phyloP scores from a whole-genome alignment of 23 tunicate species.

The Botrylloides violaceus region DNA sequence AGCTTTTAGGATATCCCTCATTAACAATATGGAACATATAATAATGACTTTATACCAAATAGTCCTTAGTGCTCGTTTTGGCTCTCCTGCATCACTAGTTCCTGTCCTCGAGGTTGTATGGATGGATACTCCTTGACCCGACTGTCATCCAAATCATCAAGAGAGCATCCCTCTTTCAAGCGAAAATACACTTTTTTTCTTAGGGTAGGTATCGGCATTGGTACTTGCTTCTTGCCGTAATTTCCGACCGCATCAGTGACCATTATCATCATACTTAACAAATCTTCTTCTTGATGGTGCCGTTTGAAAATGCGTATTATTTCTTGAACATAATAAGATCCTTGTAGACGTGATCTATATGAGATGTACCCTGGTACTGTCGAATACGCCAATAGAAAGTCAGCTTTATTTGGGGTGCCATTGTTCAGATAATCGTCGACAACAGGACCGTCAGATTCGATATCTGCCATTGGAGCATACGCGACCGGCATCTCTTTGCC shows the following conservation, averaged over 20 bases:
- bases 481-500: constrained; percentile 40
- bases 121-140: not conserved
- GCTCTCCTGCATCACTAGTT: not conserved
- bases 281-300: constrained; percentile 20
- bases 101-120: not conserved
- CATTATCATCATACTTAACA: constrained; percentile 30
- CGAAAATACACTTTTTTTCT: constrained; percentile 51
- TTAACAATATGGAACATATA: no score
- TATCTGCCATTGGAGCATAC: constrained; percentile 16
- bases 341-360: constrained; percentile 27
- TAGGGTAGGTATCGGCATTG: constrained; percentile 71
- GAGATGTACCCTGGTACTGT: constrained; percentile 71
- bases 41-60: no score
- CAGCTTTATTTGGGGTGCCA: constrained; percentile 14
- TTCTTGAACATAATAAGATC: constrained; percentile 50
- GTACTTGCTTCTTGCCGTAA: constrained; percentile 36
- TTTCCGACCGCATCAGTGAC: constrained; percentile 51
- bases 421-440: not conserved
- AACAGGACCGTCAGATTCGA: constrained; percentile 22
- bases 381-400: constrained; percentile 55
- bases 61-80: no score
- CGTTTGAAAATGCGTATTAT: constrained; percentile 21
- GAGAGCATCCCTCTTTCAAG: not conserved
- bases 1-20: no score
- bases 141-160: not conserved